phyloP scores from a whole-genome alignment of 2,113 vertebrate genomes.

The Halcyon senegalensis region DNA sequence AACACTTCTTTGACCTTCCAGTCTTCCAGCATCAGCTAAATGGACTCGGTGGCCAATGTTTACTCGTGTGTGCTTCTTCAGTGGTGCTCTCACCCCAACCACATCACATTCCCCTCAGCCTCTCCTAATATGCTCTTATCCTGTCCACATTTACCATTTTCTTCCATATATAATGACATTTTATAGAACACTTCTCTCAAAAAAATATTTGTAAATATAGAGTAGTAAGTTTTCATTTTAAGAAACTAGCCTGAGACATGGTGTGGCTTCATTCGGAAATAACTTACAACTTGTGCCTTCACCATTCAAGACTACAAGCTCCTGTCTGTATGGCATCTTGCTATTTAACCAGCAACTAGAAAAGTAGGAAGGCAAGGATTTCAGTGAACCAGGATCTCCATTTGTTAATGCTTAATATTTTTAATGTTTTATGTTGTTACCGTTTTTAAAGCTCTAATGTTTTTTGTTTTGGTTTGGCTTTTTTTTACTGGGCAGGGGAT shows the following conservation, averaged over 20 bases:
- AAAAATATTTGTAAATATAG: not conserved
- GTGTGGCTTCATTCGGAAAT: not conserved
- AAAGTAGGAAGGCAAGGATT: not conserved
- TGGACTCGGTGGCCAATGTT: not conserved
- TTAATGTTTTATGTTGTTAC: not conserved
- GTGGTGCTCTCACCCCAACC: not conserved
- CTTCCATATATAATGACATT: not conserved
- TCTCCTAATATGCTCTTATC: not conserved
- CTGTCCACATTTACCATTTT: not conserved
- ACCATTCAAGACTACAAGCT: not conserved
- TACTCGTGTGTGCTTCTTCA: not conserved
- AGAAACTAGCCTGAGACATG: not conserved
- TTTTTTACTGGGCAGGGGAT: not conserved
- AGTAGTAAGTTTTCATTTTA: not conserved
- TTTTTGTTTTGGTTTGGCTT: no score
- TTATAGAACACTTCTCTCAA: not conserved
- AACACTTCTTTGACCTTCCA: accelerated
- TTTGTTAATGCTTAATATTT: not conserved
- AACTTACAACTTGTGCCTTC: not conserved
- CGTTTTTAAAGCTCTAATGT: no score
- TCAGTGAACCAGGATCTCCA: not conserved
- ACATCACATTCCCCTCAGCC: not conserved
- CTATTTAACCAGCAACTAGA: not conserved
- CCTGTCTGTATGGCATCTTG: not conserved
- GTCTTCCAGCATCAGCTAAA: not conserved